Evolutionary conservation across 2,888 invertebrate genomes (phyloP).

Genomic region (Macrosiphum euphorbiae): DNA sequence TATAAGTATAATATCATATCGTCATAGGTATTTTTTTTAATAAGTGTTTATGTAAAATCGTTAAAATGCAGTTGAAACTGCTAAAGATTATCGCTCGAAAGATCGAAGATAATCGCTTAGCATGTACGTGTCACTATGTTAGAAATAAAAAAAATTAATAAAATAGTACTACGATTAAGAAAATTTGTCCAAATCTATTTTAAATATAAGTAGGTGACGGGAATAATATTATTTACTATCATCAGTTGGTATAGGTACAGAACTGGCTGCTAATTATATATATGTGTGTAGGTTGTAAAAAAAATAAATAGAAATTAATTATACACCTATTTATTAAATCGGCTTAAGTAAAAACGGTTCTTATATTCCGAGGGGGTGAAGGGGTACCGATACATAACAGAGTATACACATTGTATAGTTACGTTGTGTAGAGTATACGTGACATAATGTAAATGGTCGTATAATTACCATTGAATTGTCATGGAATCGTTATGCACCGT

Average conservation of each 20-base stretch:
- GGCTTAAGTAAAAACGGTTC: not conserved
- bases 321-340: not conserved
- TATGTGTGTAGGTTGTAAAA: not conserved
- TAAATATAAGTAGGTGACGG: not conserved
- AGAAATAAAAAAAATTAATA: too few relatives aligned
- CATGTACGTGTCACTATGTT: too few relatives aligned
- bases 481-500: slow-evolving; percentile 35
- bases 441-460: slow-evolving; percentile 41
- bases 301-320: not conserved
- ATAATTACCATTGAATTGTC: slow-evolving; percentile 55
- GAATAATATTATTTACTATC: not conserved
- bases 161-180: not conserved
- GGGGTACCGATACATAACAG: not conserved
- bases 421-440: not conserved
- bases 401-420: not conserved
- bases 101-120: too few relatives aligned
- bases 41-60: too few relatives aligned
- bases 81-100: too few relatives aligned
- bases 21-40: too few relatives aligned
- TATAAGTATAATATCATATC: too few relatives aligned
- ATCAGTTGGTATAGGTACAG: not conserved
- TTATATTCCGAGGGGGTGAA: not conserved
- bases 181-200: not conserved
- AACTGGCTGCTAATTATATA: not conserved
- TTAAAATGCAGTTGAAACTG: too few relatives aligned